phyloP scores from a whole-genome alignment of 37 sponge, comb jelly and placozoan genomes.

The Hexactinellida sp. region DNA sequence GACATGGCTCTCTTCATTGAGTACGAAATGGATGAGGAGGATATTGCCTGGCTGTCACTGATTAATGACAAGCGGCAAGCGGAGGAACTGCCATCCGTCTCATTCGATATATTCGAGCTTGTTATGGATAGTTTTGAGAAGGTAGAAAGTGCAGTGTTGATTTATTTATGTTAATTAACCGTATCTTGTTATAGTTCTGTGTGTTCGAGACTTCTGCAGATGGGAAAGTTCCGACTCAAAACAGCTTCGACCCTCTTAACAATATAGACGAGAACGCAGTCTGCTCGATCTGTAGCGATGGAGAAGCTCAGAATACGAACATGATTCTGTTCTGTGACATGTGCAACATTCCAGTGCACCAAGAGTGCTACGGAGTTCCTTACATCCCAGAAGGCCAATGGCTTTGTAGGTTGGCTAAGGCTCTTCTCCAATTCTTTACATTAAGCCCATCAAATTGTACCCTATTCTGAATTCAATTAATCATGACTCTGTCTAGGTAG shows the following conservation, averaged over 20 bases:
- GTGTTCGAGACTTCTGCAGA: slow-evolving; percentile 7
- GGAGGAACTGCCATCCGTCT: slow-evolving; percentile 55
- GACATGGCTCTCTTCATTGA: slow-evolving; percentile 81
- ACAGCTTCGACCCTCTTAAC: slow-evolving; percentile 33
- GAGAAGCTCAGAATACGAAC: slow-evolving; percentile 96
- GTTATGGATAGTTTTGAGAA: slow-evolving; percentile 96
- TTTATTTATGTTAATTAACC: not conserved
- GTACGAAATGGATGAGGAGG: slow-evolving; percentile 99
- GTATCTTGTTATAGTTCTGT: not conserved
- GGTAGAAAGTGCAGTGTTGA: slow-evolving; percentile 56
- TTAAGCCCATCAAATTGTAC: not conserved
- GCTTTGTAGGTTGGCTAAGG: slow-evolving; percentile 47
- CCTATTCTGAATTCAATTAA: not conserved
- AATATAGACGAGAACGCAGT: slow-evolving; percentile 99
- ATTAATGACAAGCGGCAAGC: slow-evolving; percentile 72
- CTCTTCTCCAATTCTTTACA: not conserved
- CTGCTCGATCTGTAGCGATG: slow-evolving; percentile 95
- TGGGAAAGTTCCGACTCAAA: not conserved
- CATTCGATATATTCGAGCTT: slow-evolving; percentile 73
- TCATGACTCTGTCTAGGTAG: slow-evolving; percentile 18
- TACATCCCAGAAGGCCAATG: slow-evolving; percentile 99
- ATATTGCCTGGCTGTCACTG: slow-evolving; percentile 80
- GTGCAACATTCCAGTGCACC: slow-evolving; percentile 98
- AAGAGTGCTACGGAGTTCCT: slow-evolving; percentile 99
- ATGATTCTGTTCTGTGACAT: slow-evolving; percentile 99